A percentile compares a stretch with the other conserved stretches of the same genome.
phyloP scores from a whole-genome alignment of 2,113 vertebrate species.

The Egretta garzetta region DNA sequence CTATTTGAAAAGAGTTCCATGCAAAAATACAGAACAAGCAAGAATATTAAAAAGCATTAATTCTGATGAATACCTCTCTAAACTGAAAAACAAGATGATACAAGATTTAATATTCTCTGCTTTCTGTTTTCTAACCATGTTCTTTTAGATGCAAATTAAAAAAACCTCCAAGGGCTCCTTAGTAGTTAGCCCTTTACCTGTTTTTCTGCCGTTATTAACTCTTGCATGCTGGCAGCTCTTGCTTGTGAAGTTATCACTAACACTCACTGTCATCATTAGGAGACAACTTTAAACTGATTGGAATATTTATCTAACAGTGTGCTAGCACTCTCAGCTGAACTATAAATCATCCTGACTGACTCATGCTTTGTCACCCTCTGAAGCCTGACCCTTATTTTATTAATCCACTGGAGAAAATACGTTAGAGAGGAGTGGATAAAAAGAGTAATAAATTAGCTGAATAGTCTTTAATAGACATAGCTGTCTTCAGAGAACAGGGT shows the following conservation, averaged over 20 bases:
- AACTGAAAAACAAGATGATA: background rate
- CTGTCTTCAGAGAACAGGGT: background rate
- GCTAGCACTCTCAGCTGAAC: constrained; percentile 22
- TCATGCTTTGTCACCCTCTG: constrained; percentile 43
- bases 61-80: background rate
- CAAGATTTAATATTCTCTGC: background rate
- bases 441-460: constrained; percentile 52
- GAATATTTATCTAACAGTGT: constrained; percentile 49
- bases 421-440: constrained; percentile 27
- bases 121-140: background rate
- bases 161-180: background rate
- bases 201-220: background rate
- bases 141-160: background rate
- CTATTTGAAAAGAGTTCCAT: background rate
- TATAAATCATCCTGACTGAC: constrained; percentile 53
- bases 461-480: constrained; percentile 17
- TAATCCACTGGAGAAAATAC: constrained; percentile 52
- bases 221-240: background rate
- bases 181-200: background rate
- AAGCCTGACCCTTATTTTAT: constrained; percentile 52
- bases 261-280: background rate
- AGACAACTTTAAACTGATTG: constrained; percentile 25
- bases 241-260: background rate
- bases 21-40: background rate
- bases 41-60: background rate